These are phyloP conservation scores for Lingula anatina DNA, from an alignment of 2,888 invertebrate genomes.

Conservation along the genomic window DNA sequence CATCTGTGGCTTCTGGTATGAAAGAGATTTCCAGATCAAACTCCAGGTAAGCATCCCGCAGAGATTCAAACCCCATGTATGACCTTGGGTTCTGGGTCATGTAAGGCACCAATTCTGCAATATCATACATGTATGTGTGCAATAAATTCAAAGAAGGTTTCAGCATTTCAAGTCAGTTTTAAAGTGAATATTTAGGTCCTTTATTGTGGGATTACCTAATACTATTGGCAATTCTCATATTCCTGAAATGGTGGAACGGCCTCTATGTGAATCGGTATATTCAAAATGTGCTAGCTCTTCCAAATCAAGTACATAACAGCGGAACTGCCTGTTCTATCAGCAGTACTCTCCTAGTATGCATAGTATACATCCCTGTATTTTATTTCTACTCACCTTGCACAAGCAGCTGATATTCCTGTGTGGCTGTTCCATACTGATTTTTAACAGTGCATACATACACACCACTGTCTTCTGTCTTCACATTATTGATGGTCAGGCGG, in stretches of 20 bases:
- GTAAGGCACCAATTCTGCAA: slow-evolving; percentile 72
- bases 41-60: slow-evolving; percentile 73
- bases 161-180: too few relatives aligned
- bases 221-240: neutral
- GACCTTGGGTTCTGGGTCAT: slow-evolving; percentile 75
- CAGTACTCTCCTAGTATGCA: too few relatives aligned
- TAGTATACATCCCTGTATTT: neutral
- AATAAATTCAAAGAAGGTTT: neutral
- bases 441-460: slow-evolving; percentile 78
- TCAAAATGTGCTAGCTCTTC: too few relatives aligned
- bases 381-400: slow-evolving; percentile 35
- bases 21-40: slow-evolving; percentile 89
- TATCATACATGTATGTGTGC: too few relatives aligned
- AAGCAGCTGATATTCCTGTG: slow-evolving; percentile 58
- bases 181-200: too few relatives aligned
- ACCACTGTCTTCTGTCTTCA: slow-evolving; percentile 79
- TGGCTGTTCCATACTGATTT: slow-evolving; percentile 63
- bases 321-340: too few relatives aligned
- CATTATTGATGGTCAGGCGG: slow-evolving; percentile 60
- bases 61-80: slow-evolving; percentile 71
- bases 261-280: too few relatives aligned
- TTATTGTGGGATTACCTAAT: too few relatives aligned
- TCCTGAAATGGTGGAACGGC: too few relatives aligned
- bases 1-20: slow-evolving; percentile 70
- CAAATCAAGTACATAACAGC: too few relatives aligned